Evolutionary conservation across 1,140 invertebrate species (phyloP), one percentile per base, ranked within the genome.

Genomic region (Mercenaria mercenaria): DNA sequence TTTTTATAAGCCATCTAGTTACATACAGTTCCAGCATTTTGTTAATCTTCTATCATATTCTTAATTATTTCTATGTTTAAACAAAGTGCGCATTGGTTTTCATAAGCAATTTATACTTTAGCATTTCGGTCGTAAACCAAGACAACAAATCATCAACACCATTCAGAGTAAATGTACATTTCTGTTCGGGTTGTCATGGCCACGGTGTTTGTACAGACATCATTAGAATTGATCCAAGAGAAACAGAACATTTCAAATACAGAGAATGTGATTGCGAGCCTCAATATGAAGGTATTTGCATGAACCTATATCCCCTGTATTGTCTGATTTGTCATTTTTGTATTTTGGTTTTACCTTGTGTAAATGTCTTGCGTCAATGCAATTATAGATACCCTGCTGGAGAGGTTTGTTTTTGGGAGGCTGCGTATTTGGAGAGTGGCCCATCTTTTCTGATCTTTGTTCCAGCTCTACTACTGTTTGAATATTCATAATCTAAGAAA

Each of bases 211-310:
- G 81, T 83, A 67, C 81, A 47, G 23, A 34, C 32, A 39, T 23
- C n/a, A 26, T 39, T 39, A 37, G 81, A 83, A 67, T 10, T 43
- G 61, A 69, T 67, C 59, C 39, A 11, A n/a, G 11, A 15, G 39
- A 67, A 20, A 43, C 52, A 20, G 32, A 37, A 29, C 23, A 67
- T 29, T 83, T 83, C 52, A 67, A 69, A 41, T 83, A 69, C 41
- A 20, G 3, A 20, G 37, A 39, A 61, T 83, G 81, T 39, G 61
- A 23, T 20, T 83, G 81, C 37, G 29, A 67, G 6, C 59, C 39
- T 29, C 41, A 50, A 34, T 83, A 83, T 50, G 61, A 83, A 32
- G 81, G 81, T 83, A 81, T n/a, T n/a, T n/a, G n/a, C n/a, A n/a
- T n/a, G n/a, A n/a, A n/a, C n/a, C n/a, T n/a, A n/a, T n/a, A n/a